Conservation (phyloP, 1,140 invertebrate genomes). For the Neodiprion fabricii region DNA sequence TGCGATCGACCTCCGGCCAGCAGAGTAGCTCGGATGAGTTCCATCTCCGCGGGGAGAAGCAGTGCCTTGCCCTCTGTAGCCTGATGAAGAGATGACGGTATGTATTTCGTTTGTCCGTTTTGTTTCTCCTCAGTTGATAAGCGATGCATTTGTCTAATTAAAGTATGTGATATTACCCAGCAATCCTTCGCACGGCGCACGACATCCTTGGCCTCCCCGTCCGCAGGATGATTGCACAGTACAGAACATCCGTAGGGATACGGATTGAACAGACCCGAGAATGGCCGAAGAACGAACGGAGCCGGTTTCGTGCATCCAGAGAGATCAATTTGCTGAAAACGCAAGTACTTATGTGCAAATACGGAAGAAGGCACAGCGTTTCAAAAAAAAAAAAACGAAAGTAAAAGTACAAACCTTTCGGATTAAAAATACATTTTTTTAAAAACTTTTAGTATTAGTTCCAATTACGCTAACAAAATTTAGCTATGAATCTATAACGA, state of each 20-base stretch:
- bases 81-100: constrained; percentile 35
- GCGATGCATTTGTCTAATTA: constrained; percentile 6
- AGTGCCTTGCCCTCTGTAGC: constrained; percentile 60
- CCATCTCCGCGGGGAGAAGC: constrained; percentile 61
- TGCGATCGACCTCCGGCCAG: constrained; percentile 36
- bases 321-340: constrained; percentile 50
- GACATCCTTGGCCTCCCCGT: constrained; percentile 74
- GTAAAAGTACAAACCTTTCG: not conserved
- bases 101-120: not conserved
- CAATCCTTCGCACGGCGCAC: constrained; percentile 74
- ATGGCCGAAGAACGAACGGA: constrained; percentile 74
- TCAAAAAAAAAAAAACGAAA: constrained; percentile 7
- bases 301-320: constrained; percentile 61
- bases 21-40: constrained; percentile 57
- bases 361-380: not conserved
- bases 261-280: constrained; percentile 80
- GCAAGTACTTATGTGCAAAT: too few relatives aligned
- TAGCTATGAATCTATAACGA: too few relatives aligned
- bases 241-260: constrained; percentile 80
- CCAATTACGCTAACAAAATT: too few relatives aligned
- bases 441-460: too few relatives aligned
- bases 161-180: constrained; percentile 63
- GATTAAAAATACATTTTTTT: not conserved
- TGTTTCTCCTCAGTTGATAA: constrained; percentile 24
- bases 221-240: constrained; percentile 82